Evolutionary conservation across 1,140 invertebrate species (phyloP), one percentile per base, ranked within the genome.

Genomic region (Lucilia cuprina): DNA sequence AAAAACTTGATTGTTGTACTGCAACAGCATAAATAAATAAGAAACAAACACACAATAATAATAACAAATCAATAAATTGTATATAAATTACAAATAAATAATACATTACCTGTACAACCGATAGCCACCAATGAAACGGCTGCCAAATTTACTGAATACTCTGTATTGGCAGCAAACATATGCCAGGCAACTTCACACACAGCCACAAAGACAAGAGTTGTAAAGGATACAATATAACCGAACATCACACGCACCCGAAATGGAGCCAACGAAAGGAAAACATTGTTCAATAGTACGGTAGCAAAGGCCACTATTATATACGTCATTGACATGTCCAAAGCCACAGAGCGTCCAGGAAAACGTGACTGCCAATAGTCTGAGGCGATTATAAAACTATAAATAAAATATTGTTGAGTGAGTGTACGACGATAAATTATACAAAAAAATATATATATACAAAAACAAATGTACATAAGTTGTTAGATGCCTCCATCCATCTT

Each of bases 1-100:
- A 98, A 91, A 98, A 98, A 91, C 96, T 97, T 0, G 96, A 97
- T 92, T 98, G 97, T 91, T 98, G 97, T 75, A 98, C 95, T 93
- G 89, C 83, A 92, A 47, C 5, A 13, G 12, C 2, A 75, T 34
- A 78, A 14, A 34, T 41, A 41, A 41, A 41, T 3, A 82, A 50
- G 50, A 21, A 55, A 75, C 49, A 65, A 55, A 14, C 17, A n/a
- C n/a, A n/a, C n/a, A n/a, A n/a, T n/a, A n/a, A n/a, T n/a, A 25
- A 49, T 3, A 30, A 30, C 25, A 30, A 80, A 25, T 80, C 19
- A 49, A 80, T 49, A 80, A 5, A 47, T 80, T 80, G 8, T 21
- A 19, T 34, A 35, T 77, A 47, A 19, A 50, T 49, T 2, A 14
- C 13, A 19, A 47, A 41, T 65, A 82, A 19, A 83, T 74, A 50